phyloP scores from a whole-genome alignment of 2,797 vertebrate species.

The Mionectes olivaceus region DNA sequence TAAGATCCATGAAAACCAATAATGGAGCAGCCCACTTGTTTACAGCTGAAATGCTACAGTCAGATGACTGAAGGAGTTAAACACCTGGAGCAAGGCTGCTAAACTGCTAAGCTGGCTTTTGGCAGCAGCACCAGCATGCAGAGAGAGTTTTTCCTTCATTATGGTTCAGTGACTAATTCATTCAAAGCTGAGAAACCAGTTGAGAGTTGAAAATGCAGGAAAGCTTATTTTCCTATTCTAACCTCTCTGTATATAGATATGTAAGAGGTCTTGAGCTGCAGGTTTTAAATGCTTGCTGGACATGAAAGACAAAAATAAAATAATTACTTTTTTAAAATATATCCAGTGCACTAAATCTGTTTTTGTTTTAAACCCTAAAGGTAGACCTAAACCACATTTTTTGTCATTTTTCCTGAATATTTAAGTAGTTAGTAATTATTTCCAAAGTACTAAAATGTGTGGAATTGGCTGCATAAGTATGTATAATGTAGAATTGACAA shows the following conservation, averaged over 20 bases:
- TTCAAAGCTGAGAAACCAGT: slow-evolving; percentile 37
- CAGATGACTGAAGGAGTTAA: slow-evolving; percentile 42
- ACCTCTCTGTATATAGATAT: not conserved
- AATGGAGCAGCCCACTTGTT: not conserved
- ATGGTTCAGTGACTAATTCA: slow-evolving; percentile 26
- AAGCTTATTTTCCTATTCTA: not conserved
- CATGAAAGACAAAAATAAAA: not conserved
- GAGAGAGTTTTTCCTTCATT: slow-evolving; percentile 11
- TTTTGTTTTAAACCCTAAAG: not conserved
- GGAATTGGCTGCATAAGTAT: not conserved
- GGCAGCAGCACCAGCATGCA: not conserved
- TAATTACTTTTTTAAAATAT: not conserved
- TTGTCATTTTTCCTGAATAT: not conserved
- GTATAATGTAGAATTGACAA: not conserved
- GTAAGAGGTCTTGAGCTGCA: not conserved
- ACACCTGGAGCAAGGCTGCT: slow-evolving; percentile 33
- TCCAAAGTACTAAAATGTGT: not conserved
- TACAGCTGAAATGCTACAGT: not conserved
- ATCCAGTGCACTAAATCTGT: not conserved
- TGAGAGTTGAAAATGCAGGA: not conserved
- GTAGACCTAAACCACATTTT: not conserved
- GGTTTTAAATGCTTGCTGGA: not conserved
- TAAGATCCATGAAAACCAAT: rapidly evolving
- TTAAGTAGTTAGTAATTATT: not conserved
- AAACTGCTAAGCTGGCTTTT: slow-evolving; percentile 41